Base-by-base conservation (phyloP, 2,888 invertebrate species). In the Synanthedon formicaeformis region DNA sequence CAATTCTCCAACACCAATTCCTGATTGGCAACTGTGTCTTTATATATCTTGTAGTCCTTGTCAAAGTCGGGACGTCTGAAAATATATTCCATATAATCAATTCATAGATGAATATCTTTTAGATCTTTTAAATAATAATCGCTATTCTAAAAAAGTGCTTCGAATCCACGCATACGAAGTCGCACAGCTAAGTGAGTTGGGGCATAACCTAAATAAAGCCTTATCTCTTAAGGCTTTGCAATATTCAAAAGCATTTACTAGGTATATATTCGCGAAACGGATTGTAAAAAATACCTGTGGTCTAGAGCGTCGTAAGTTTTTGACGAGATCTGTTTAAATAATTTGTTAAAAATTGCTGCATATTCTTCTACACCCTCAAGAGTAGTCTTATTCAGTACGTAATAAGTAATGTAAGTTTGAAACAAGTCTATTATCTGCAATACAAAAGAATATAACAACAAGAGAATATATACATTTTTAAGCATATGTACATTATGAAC, bases 221-320 rank as follows among this genome's bases (percentile, higher is more conserved):
- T n/a, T n/a, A n/a, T n/a, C n/a, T n/a, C n/a, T n/a, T n/a, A n/a
- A n/a, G n/a, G n/a, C n/a, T n/a, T n/a, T n/a, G n/a, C n/a, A 16
- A 16, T 16, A 16, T 16, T 16, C 16, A 16, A 16, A 16, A 45
- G 18, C 18, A 41, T 41, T 8, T n/a, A 41, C 5, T 1, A 4
- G 2, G 3, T 0, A 12, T 41, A 6, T 41, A 13, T 45, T 3
- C 13, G 48, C 14, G 3, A 45, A 45, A n/a, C 6, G 11, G 3
- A 3, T 34, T 34, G 2, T 34, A 0, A 34, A 34, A 34, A 10
- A 34, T 91, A 91, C 64, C 95, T 90, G 71, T 95, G 94, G 74
- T 96, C 93, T 48, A 96, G 75, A 0, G 94, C 92, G 74, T 96
- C 94, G 63, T 96, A 95, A 0, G 90, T 88, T 71, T 94, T 92